A percentile compares a stretch with the other conserved stretches of the same genome.
These are phyloP conservation scores for Steinernema hermaphroditum DNA, from an alignment of 2,888 invertebrate genomes.

Conservation along the genomic window DNA sequence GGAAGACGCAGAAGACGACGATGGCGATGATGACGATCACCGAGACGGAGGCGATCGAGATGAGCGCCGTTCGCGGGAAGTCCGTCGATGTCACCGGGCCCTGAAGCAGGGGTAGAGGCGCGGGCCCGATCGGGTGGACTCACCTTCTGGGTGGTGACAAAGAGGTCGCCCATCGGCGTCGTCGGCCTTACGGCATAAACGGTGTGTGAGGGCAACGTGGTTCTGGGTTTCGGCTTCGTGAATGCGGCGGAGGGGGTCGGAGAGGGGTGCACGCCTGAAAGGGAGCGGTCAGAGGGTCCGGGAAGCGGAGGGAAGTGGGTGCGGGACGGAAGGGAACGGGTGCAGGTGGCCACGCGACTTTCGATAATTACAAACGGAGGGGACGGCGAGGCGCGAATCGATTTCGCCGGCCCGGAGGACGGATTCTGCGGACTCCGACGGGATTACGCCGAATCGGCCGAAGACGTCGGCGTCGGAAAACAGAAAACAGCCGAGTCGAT, in stretches of 20 bases:
- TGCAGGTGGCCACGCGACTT: constrained; percentile 28
- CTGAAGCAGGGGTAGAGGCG: no score
- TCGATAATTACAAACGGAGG: constrained; percentile 19
- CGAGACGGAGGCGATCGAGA: constrained; percentile 53
- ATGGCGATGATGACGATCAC: constrained; percentile 56
- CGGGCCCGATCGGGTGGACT: no score
- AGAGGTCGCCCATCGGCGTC: constrained; percentile 59
- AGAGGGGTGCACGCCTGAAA: constrained; percentile 14
- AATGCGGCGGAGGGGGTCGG: neutral
- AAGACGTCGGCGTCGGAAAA: neutral
- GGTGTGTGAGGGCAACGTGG: constrained; percentile 41
- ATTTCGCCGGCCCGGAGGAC: neutral
- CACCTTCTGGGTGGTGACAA: constrained; percentile 29
- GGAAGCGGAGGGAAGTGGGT: neutral
- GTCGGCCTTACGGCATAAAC: constrained; percentile 60
- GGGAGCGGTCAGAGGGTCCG: neutral
- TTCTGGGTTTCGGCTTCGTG: constrained; percentile 31
- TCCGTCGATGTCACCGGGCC: constrained; percentile 42
- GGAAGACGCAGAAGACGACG: constrained; percentile 60
- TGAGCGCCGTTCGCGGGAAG: constrained; percentile 57
- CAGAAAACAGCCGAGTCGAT: neutral
- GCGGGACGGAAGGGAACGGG: neutral
- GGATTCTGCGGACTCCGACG: constrained; percentile 20
- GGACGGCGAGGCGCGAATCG: constrained; percentile 23
- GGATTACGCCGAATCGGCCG: constrained; percentile 10